Percentiles rank a stretch among this genome's conserved stretches.
phyloP scores from a whole-genome alignment of 53 echinoderm and acorn worm species.

The Astropecten irregularis region DNA sequence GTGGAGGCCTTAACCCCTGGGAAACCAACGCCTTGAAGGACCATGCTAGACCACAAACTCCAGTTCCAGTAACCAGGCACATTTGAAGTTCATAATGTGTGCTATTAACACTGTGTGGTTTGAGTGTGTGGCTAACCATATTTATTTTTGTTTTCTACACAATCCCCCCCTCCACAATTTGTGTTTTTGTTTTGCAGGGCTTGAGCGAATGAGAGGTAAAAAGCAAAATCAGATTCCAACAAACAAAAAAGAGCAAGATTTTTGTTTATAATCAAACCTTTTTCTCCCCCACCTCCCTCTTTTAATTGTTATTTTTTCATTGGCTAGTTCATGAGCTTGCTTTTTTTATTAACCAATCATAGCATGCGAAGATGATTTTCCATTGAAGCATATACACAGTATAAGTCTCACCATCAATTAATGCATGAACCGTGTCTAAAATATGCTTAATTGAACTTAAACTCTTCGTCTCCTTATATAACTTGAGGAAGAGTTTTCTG shows the following conservation, averaged over 20 bases:
- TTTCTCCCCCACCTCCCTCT: background rate
- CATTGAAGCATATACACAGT: too few relatives aligned
- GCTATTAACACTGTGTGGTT: background rate
- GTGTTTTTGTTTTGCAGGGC: slow-evolving; percentile 56
- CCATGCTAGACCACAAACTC: too few relatives aligned
- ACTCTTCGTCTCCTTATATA: too few relatives aligned
- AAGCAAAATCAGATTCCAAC: background rate
- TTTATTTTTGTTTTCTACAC: slow-evolving; percentile 15
- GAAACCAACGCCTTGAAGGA: too few relatives aligned
- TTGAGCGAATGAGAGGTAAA: slow-evolving; percentile 70
- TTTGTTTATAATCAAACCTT: background rate
- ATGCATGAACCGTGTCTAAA: too few relatives aligned
- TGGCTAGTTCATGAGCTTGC: background rate
- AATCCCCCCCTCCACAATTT: background rate
- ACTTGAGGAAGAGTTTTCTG: too few relatives aligned
- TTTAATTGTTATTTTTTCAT: slow-evolving; percentile 4
- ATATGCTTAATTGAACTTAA: too few relatives aligned
- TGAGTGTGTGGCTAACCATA: slow-evolving; percentile 20
- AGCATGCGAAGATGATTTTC: slow-evolving; percentile 6
- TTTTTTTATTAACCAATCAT: background rate
- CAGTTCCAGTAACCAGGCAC: too few relatives aligned
- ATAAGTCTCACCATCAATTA: too few relatives aligned
- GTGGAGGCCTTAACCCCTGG: too few relatives aligned
- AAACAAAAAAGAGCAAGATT: slow-evolving; percentile 18
- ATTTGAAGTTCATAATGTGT: too few relatives aligned